Evolutionary conservation across 1,140 invertebrate genomes (phyloP).

Genomic region (Teleopsis dalmanni): DNA sequence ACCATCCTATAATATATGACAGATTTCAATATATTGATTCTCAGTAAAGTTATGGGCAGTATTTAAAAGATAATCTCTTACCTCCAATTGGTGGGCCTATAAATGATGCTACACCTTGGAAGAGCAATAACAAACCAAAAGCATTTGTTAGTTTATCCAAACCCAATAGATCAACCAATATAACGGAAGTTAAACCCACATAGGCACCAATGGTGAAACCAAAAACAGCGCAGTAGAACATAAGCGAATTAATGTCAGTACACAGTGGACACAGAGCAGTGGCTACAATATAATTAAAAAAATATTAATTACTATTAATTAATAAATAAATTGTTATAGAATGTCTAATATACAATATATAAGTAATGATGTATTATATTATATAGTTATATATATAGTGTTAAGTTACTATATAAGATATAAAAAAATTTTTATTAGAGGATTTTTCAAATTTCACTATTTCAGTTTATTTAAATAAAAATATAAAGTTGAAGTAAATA

Average conservation of each 20-base stretch:
- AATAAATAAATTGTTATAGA: neutral
- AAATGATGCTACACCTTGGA: conserved; percentile 85
- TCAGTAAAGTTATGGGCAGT: neutral
- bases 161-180: conserved; percentile 78
- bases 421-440: too few relatives aligned
- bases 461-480: too few relatives aligned
- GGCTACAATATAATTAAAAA: conserved; percentile 53
- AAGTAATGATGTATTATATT: neutral
- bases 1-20: conserved; percentile 54
- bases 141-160: conserved; percentile 84
- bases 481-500: too few relatives aligned
- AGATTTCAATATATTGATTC: neutral
- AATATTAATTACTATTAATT: neutral
- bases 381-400: too few relatives aligned
- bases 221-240: conserved; percentile 71
- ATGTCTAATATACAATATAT: neutral
- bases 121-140: conserved; percentile 83
- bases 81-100: conserved; percentile 83
- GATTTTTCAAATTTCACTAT: too few relatives aligned
- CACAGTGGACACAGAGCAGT: conserved; percentile 71
- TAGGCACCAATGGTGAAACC: conserved; percentile 88
- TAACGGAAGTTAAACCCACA: conserved; percentile 85
- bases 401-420: too few relatives aligned
- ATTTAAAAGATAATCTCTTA: conserved; percentile 42
- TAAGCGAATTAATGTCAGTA: conserved; percentile 58